Percentiles rank a stretch among this genome's conserved stretches.
These are phyloP conservation scores for Columbina picui DNA, from an alignment of 2,113 vertebrate genomes.

Conservation along the genomic window DNA sequence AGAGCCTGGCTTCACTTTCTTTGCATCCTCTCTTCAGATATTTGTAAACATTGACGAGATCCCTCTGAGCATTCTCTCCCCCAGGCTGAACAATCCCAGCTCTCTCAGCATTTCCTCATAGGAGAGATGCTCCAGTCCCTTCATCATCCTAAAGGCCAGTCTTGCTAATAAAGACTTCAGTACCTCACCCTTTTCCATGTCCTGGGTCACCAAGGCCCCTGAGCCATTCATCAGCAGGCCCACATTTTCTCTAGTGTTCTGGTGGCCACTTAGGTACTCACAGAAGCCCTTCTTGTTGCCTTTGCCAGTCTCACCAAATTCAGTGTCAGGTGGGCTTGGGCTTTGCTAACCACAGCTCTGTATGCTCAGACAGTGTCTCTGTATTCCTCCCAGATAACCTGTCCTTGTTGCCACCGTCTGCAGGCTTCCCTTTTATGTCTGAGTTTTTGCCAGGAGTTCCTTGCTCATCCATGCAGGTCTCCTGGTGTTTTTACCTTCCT, in stretches of 20 bases:
- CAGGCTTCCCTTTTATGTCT: neutral
- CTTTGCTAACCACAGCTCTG: too few species aligned
- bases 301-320: too few species aligned
- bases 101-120: neutral
- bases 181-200: neutral
- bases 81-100: neutral
- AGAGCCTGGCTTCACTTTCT: too few species aligned
- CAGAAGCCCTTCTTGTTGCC: too few species aligned
- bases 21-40: too few species aligned
- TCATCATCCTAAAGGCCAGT: neutral
- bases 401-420: neutral
- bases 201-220: neutral
- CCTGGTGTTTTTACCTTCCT: too few species aligned
- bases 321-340: too few species aligned
- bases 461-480: too few species aligned
- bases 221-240: neutral
- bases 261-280: neutral
- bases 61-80: too few species aligned
- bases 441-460: neutral
- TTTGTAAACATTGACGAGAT: too few species aligned
- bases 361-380: neutral
- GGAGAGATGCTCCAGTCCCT: neutral
- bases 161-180: neutral
- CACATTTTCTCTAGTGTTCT: neutral
- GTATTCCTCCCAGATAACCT: neutral